Conservation (phyloP, 2,888 invertebrate genomes). For the Parnassius orleans region DNA sequence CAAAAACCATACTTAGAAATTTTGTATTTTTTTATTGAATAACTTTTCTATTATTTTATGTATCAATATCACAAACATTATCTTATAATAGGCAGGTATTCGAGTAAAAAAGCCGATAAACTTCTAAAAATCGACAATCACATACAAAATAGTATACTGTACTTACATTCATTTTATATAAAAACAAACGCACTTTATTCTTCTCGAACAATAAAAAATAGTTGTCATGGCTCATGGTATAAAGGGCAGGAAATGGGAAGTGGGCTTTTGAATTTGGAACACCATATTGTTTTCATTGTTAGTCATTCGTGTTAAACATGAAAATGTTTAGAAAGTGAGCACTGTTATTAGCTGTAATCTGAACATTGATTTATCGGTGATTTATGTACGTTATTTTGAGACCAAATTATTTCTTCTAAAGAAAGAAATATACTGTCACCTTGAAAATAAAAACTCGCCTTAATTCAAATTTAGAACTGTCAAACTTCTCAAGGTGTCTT, state of each 20-base stretch:
- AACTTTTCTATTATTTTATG: constrained; percentile 64
- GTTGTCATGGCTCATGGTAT: constrained; percentile 38
- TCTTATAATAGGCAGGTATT: constrained; percentile 65
- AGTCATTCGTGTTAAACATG: constrained; percentile 33
- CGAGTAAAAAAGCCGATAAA: constrained; percentile 71
- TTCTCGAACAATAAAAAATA: constrained; percentile 35
- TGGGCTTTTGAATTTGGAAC: constrained; percentile 42
- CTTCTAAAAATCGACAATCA: constrained; percentile 57
- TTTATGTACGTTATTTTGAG: constrained; percentile 40
- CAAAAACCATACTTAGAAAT: constrained; percentile 54
- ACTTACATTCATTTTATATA: constrained; percentile 24
- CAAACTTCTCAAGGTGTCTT: constrained; percentile 26
- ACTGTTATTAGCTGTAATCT: constrained; percentile 30
- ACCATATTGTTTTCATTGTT: constrained; percentile 32
- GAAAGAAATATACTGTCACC: constrained; percentile 20
- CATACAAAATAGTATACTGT: constrained; percentile 29
- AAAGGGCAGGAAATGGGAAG: constrained; percentile 62
- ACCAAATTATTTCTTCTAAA: constrained; percentile 41
- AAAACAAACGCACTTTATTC: constrained; percentile 29
- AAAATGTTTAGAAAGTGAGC: constrained; percentile 38
- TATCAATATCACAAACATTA: constrained; percentile 74
- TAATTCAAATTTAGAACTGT: constrained; percentile 29
- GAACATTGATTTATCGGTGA: constrained; percentile 41
- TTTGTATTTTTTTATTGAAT: constrained; percentile 77
- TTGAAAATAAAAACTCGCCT: constrained; percentile 24